Percentiles rank a stretch among this genome's conserved stretches.
These are phyloP conservation scores for Odocoileus hemionus DNA, from an alignment of 2,113 vertebrate genomes.

Conservation along the genomic window DNA sequence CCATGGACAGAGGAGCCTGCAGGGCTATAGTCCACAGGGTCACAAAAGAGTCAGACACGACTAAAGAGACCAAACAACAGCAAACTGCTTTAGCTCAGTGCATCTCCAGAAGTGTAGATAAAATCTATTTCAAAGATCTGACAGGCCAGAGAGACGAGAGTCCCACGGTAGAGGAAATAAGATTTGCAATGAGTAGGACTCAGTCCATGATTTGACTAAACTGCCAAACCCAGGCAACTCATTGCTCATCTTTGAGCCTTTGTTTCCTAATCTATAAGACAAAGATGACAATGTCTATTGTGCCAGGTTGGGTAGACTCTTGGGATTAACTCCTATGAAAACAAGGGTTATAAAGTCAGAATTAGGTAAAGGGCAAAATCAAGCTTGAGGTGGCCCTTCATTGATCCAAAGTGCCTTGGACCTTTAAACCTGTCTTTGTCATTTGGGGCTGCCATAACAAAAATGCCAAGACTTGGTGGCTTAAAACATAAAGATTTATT, in stretches of 20 bases:
- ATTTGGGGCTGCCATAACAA: neutral
- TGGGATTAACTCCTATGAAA: neutral
- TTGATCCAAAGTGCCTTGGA: neutral
- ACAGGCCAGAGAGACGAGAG: neutral
- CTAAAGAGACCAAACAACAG: neutral
- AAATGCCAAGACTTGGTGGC: neutral
- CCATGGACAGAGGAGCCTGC: neutral
- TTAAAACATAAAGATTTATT: neutral
- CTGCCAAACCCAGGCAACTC: neutral
- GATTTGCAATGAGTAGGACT: neutral
- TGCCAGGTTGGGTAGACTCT: neutral
- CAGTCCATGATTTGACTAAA: neutral
- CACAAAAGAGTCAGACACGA: neutral
- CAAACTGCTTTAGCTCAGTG: neutral
- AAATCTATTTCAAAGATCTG: neutral
- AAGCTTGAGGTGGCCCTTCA: neutral
- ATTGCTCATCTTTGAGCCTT: neutral
- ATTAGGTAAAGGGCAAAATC: neutral
- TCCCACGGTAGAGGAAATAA: neutral
- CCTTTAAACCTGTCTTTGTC: neutral
- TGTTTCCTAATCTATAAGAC: neutral
- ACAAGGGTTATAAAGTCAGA: neutral
- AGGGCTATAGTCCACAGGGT: neutral
- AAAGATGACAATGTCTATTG: neutral
- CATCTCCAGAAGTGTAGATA: neutral